Conservation (phyloP, 2,888 invertebrate species). For the Mythimna vitellina region DNA sequence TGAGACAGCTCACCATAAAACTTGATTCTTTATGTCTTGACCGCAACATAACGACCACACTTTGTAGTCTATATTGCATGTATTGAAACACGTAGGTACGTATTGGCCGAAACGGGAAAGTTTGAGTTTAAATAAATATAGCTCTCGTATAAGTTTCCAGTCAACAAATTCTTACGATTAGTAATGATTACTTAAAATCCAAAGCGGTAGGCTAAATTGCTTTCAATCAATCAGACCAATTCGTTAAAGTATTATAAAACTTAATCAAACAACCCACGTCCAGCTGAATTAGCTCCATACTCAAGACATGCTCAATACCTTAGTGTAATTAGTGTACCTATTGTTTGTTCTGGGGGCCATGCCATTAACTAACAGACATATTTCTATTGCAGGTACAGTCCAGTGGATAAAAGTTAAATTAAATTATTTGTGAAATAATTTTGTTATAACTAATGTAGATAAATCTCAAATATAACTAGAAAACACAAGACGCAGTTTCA, state of each 20-base stretch:
- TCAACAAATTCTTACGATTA: neutral
- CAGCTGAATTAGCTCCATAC: neutral
- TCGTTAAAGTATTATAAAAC: neutral
- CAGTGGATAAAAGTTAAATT: conserved; percentile 17
- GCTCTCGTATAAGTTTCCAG: no score
- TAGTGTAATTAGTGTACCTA: neutral
- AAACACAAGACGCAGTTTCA: conserved; percentile 60
- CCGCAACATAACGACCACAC: neutral
- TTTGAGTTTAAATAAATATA: no score
- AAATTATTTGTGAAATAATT: conserved; percentile 43
- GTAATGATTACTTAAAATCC: neutral
- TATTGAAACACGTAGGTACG: conserved; percentile 9
- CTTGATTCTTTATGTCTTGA: conserved; percentile 11
- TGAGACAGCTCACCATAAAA: conserved; percentile 7
- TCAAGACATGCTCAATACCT: no score
- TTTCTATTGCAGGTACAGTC: conserved; percentile 55
- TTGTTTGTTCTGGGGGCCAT: neutral
- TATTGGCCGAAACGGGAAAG: neutral
- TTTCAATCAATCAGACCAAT: neutral
- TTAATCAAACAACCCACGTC: neutral
- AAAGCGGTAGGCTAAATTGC: neutral
- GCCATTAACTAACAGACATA: neutral
- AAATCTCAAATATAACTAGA: conserved; percentile 63
- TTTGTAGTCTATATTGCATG: conserved; percentile 31
- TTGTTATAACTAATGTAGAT: conserved; percentile 59